Conservation (phyloP, 2,797 vertebrate genomes). For the Crax fasciolata region DNA sequence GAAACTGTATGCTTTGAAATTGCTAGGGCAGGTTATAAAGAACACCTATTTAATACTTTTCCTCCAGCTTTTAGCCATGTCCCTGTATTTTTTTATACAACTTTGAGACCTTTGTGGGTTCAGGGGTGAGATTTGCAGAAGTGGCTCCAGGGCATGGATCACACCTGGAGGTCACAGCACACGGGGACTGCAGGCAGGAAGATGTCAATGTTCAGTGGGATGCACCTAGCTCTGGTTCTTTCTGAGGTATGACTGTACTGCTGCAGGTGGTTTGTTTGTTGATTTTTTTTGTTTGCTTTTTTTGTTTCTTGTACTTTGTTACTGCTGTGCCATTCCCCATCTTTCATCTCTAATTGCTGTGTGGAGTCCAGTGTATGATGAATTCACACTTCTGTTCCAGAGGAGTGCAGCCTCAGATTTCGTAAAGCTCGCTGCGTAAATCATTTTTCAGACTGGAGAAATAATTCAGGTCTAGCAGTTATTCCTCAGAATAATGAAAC, state of each 20-base stretch:
- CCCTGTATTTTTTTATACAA: rapidly evolving
- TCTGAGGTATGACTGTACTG: not conserved
- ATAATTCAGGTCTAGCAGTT: not conserved
- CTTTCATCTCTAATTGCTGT: not conserved
- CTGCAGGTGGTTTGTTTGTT: not conserved
- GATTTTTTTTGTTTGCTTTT: too few relatives aligned
- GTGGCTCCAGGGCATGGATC: not conserved
- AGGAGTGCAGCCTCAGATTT: not conserved
- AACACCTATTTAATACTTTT: rapidly evolving
- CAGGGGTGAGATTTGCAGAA: not conserved
- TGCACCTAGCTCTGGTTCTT: not conserved
- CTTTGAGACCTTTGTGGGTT: too few relatives aligned
- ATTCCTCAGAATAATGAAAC: not conserved
- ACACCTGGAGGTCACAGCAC: rapidly evolving
- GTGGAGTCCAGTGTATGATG: rapidly evolving
- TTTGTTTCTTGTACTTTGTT: not conserved
- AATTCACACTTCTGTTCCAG: too few relatives aligned
- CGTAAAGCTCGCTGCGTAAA: rapidly evolving
- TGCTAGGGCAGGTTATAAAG: not conserved
- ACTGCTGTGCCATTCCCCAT: not conserved
- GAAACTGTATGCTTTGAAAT: rapidly evolving
- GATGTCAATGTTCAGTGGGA: not conserved
- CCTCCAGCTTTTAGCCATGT: not conserved
- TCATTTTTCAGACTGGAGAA: rapidly evolving
- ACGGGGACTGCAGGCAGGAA: not conserved